These are phyloP conservation scores for Bombycilla garrulus DNA, from an alignment of 2,113 vertebrate genomes.

Conservation along the genomic window DNA sequence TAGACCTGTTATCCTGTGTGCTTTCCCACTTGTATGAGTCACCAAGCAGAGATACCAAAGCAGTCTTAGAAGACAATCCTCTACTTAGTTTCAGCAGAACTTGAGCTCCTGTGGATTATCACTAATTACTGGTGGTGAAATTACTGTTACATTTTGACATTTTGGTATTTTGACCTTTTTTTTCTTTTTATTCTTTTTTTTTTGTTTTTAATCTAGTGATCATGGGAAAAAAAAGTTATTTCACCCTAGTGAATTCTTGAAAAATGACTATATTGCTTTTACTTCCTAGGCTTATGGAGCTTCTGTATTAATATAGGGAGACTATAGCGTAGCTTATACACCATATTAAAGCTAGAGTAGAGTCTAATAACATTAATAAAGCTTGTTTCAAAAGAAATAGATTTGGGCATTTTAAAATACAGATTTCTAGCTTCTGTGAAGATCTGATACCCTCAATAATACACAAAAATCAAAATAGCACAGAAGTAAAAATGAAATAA, in stretches of 20 bases:
- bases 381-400: background rate
- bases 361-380: background rate
- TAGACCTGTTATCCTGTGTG: background rate
- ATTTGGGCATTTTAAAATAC: background rate
- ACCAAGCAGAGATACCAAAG: background rate
- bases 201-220: background rate
- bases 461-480: background rate
- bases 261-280: background rate
- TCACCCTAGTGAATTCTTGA: background rate
- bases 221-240: background rate
- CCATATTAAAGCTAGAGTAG: background rate
- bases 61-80: background rate
- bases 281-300: background rate
- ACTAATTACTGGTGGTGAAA: background rate
- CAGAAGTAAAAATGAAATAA: slow-evolving; percentile 3
- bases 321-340: background rate
- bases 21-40: background rate
- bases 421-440: background rate
- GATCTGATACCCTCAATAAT: background rate
- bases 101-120: background rate
- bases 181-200: no score
- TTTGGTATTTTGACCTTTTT: background rate
- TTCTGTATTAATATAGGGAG: background rate
- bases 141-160: background rate
- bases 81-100: background rate